Conservation (phyloP, 2,888 invertebrate genomes). For the Adelognathus sp. region DNA sequence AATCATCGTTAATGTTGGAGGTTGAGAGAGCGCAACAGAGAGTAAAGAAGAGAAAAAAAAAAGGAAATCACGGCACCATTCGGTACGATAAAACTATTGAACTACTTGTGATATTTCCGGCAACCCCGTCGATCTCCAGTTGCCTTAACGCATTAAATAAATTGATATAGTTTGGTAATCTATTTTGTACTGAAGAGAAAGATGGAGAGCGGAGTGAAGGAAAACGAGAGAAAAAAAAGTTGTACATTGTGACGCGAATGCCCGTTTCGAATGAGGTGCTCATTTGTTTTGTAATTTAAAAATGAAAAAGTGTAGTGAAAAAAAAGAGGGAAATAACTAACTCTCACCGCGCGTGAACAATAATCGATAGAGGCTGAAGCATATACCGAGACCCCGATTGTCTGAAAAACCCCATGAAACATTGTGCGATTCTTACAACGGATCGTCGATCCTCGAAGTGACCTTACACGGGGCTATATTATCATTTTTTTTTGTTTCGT, state of each 20-base stretch:
- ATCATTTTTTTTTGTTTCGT: slow-evolving; percentile 21
- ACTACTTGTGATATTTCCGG: slow-evolving; percentile 62
- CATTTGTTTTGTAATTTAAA: slow-evolving; percentile 46
- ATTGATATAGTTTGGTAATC: slow-evolving; percentile 73
- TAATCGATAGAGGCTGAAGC: slow-evolving; percentile 23
- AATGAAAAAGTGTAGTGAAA: slow-evolving; percentile 11
- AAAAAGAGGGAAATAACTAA: slow-evolving; percentile 22
- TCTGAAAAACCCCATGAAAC: slow-evolving; percentile 1
- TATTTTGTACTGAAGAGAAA: slow-evolving; percentile 53
- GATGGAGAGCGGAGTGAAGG: too few relatives aligned
- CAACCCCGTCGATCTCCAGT: slow-evolving; percentile 70
- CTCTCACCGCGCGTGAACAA: slow-evolving; percentile 29
- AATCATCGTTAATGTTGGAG: slow-evolving; percentile 33
- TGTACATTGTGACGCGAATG: slow-evolving; percentile 51
- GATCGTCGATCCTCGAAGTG: slow-evolving; percentile 45
- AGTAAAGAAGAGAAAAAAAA: slow-evolving; percentile 16
- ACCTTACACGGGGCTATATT: slow-evolving; percentile 43
- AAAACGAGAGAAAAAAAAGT: slow-evolving; percentile 29
- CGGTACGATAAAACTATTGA: slow-evolving; percentile 40
- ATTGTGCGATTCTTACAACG: slow-evolving; percentile 7
- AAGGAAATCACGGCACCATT: slow-evolving; percentile 47
- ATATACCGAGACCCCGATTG: slow-evolving; percentile 16
- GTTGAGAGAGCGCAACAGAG: background rate
- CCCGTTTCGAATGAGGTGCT: slow-evolving; percentile 39
- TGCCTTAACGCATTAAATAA: slow-evolving; percentile 76